Evolutionary conservation across 2,113 vertebrate species (phyloP).

Genomic region (Morone chrysops): DNA sequence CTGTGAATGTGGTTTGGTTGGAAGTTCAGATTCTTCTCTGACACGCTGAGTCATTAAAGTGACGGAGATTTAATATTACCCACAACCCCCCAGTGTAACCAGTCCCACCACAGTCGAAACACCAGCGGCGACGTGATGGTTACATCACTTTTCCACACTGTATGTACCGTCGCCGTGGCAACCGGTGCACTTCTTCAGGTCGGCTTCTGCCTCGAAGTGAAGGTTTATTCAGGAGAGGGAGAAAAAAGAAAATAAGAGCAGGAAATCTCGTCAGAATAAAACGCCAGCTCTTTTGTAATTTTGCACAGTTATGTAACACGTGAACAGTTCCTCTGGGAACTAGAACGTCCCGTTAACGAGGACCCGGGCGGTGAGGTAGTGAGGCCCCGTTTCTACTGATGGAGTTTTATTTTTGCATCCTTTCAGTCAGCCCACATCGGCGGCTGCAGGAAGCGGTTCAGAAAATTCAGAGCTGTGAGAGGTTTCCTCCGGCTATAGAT

Average conservation of each 20-base stretch:
- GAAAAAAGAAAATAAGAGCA: conserved; percentile 32
- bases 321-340: neutral
- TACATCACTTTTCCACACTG: conserved; percentile 79
- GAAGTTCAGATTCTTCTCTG: neutral
- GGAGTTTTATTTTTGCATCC: too few relatives aligned
- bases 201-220: neutral
- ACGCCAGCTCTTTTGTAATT: conserved; percentile 29
- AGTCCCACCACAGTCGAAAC: conserved; percentile 39
- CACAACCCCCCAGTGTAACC: conserved; percentile 29
- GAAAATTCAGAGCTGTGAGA: too few relatives aligned
- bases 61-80: conserved; percentile 12
- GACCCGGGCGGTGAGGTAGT: conserved; percentile 78
- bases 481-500: too few relatives aligned
- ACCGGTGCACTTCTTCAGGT: conserved; percentile 65
- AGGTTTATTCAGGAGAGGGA: neutral
- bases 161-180: conserved; percentile 83
- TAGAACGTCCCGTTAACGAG: neutral
- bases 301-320: conserved; percentile 26
- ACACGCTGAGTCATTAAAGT: neutral
- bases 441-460: too few relatives aligned
- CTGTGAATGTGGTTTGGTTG: neutral
- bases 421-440: too few relatives aligned
- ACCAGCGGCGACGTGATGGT: conserved; percentile 65
- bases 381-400: neutral
- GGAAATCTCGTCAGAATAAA: conserved; percentile 44